Evolutionary conservation across 2,888 invertebrate genomes (phyloP).

Genomic region (Eristalis arbustorum): DNA sequence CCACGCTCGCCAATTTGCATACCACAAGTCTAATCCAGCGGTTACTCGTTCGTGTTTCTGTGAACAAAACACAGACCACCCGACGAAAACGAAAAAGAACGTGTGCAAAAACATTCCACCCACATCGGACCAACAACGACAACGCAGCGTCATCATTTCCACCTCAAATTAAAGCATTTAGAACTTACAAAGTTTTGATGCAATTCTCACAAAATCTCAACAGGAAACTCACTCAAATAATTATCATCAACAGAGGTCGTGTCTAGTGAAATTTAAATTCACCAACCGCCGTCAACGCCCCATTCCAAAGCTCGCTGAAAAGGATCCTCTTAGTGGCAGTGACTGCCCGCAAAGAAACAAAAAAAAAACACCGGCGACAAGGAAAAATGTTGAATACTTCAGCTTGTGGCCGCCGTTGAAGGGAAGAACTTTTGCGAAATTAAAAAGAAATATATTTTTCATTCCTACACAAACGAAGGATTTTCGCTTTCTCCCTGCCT

Average conservation of each 20-base stretch:
- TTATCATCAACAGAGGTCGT: slow-evolving; percentile 43
- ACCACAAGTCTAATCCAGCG: too few species aligned
- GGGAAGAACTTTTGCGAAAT: slow-evolving; percentile 54
- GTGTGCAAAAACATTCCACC: too few species aligned
- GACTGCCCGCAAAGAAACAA: neutral
- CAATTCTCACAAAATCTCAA: slow-evolving; percentile 34
- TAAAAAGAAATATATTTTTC: slow-evolving; percentile 63
- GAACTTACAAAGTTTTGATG: slow-evolving; percentile 37
- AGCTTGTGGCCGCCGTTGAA: slow-evolving; percentile 14
- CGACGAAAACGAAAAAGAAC: too few species aligned
- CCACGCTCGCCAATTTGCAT: too few species aligned
- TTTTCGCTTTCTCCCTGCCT: slow-evolving; percentile 20
- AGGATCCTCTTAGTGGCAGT: neutral
- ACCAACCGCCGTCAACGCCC: slow-evolving; percentile 1
- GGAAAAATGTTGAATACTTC: slow-evolving; percentile 28
- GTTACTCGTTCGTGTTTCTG: too few species aligned
- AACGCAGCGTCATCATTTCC: neutral
- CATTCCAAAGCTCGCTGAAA: neutral
- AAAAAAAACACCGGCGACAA: neutral
- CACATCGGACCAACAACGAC: too few species aligned
- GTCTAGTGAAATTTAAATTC: slow-evolving; percentile 48
- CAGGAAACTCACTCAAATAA: slow-evolving; percentile 62
- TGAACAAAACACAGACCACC: too few species aligned
- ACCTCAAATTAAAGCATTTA: slow-evolving; percentile 32
- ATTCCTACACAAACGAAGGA: slow-evolving; percentile 49